Evolutionary conservation across 2,797 vertebrate genomes (phyloP), one percentile per base, ranked within the genome.

Genomic region (Alosa sapidissima): DNA sequence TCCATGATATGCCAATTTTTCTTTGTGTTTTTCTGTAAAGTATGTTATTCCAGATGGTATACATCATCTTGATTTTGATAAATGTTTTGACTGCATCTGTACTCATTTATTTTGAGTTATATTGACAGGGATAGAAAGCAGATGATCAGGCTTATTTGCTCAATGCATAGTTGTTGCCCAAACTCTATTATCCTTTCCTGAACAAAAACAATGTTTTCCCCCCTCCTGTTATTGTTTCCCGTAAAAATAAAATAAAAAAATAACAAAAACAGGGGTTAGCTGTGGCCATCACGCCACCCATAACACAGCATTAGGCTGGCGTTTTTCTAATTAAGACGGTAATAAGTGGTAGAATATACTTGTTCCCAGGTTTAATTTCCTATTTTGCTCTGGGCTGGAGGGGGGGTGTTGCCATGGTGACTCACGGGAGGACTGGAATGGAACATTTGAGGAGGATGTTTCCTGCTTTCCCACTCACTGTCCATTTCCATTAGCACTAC

Each of bases 1-100:
- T 72, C 48, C 55, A 16, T 81, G 62, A 28, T 36, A 45, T 54
- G 60, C 55, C 60, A 86, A 86, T 83, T 86, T 52, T 84, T 75
- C 83, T 1, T 62, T 36, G 21, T 47, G 14, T 19, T 78, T 78
- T 78, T 9, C 72, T 45, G 6, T 7, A 5, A 5, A 75, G 16
- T 47, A 78, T 47, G 72, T 19, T 78, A 47, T 78, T 78, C 16
- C 36, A 78, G 36, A 78, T 47, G 65, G 11, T 36, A 36, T 36
- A 36, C 3, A 13, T 72, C 11, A 72, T 72, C 33, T 36, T 19
- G 65, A 72, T 36, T 28, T 36, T 13, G 33, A 68, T 62, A n/a
- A n/a, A 10, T 55, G 54, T 55, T 55, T 55, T 55, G 6, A 21
- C 16, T 55, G 54, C 54, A 19, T 55, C 54, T 55, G 1, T 36